These are phyloP conservation scores for Polydesmus complanatus DNA, from an alignment of 2,888 invertebrate species.

Conservation along the genomic window DNA sequence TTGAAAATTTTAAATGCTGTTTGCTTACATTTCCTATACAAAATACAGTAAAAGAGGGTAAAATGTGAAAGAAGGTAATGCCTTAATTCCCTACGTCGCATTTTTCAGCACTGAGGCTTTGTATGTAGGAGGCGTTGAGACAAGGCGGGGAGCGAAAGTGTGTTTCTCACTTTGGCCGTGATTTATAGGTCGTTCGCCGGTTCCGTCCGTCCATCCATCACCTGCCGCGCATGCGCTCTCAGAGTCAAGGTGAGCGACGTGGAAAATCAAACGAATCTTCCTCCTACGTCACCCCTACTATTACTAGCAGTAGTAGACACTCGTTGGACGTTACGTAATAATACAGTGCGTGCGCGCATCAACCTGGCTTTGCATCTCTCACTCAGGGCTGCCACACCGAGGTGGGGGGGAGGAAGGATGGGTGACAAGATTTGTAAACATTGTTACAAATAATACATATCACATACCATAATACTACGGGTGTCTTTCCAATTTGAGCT, in stretches of 20 bases:
- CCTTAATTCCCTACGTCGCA: neutral
- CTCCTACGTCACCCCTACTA: too few relatives aligned
- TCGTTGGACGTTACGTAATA: neutral
- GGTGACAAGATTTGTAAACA: too few relatives aligned
- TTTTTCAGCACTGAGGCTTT: neutral
- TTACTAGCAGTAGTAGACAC: too few relatives aligned
- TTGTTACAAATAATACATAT: too few relatives aligned
- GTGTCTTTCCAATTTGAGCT: too few relatives aligned
- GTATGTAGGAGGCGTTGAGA: neutral
- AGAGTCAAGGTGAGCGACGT: too few relatives aligned
- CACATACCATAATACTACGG: too few relatives aligned
- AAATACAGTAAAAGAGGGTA: neutral
- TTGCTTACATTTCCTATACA: too few relatives aligned
- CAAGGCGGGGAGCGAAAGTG: conserved; percentile 2
- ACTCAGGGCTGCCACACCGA: neutral
- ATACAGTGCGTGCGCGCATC: too few relatives aligned
- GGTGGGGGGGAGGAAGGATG: neutral
- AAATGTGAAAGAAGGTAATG: neutral
- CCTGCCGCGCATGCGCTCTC: neutral
- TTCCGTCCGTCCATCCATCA: conserved; percentile 11
- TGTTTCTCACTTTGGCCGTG: conserved; percentile 15
- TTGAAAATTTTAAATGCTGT: too few relatives aligned
- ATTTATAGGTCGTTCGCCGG: conserved; percentile 14
- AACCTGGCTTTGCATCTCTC: too few relatives aligned
- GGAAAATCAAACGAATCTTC: too few relatives aligned